A percentile compares a stretch with the other conserved stretches of the same genome.
phyloP scores from a whole-genome alignment of 2,797 vertebrate genomes.

The Sebastes vulpes region DNA sequence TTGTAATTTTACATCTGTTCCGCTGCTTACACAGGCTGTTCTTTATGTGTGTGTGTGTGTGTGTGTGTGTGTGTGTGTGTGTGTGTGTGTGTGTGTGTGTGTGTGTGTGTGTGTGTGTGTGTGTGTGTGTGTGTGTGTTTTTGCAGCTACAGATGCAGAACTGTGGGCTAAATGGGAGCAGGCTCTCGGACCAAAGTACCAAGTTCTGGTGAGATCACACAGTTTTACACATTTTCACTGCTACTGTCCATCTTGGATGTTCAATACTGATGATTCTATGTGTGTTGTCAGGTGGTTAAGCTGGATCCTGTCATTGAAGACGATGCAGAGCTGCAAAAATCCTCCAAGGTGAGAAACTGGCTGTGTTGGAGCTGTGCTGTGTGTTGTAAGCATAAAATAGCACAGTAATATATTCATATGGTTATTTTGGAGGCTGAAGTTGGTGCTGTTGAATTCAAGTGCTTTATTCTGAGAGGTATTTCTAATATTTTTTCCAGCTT shows the following conservation, averaged over 20 bases:
- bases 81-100: too few species aligned
- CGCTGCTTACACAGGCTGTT: constrained; percentile 7
- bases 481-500: not conserved
- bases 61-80: not conserved
- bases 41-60: not conserved
- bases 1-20: constrained; percentile 29
- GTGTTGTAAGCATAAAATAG: not conserved
- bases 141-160: constrained; percentile 63
- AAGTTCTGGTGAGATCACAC: constrained; percentile 91
- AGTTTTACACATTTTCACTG: not conserved
- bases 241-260: not conserved
- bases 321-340: constrained; percentile 93
- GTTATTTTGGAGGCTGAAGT: not conserved
- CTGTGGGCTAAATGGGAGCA: constrained; percentile 93
- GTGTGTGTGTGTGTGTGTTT: not conserved
- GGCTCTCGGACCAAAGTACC: constrained; percentile 91
- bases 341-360: constrained; percentile 89
- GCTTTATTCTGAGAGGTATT: not conserved
- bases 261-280: not conserved
- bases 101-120: not conserved
- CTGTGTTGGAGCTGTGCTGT: not conserved
- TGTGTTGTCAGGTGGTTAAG: constrained; percentile 87
- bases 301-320: constrained; percentile 92
- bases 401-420: not conserved
- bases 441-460: not conserved